These are phyloP conservation scores for Thunnus maccoyii DNA, from an alignment of 2,113 vertebrate species.

Conservation along the genomic window DNA sequence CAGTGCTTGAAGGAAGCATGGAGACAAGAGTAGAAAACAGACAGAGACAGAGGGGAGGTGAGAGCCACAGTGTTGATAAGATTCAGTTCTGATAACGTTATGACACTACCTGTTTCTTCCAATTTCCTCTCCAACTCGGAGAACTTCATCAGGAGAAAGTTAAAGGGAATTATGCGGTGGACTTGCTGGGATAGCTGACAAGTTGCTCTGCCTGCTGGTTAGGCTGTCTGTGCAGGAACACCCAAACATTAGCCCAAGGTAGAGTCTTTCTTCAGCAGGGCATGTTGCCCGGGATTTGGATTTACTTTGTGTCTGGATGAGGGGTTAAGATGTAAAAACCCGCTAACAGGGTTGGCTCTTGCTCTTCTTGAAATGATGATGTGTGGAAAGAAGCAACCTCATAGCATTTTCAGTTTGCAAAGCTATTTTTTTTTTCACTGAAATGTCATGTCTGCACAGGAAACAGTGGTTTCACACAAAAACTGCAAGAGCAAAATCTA, in stretches of 20 bases:
- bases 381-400: slow-evolving; percentile 9
- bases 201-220: slow-evolving; percentile 33
- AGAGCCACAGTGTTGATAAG: slow-evolving; percentile 22
- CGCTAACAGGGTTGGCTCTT: slow-evolving; percentile 30
- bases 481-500: slow-evolving; percentile 11
- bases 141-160: slow-evolving; percentile 49
- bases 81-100: slow-evolving; percentile 21
- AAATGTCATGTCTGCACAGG: slow-evolving; percentile 17
- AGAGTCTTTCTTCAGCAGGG: slow-evolving; percentile 12
- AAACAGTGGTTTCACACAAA: background rate
- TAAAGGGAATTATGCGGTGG: slow-evolving; percentile 28
- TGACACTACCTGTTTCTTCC: slow-evolving; percentile 22
- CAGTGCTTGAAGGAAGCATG: slow-evolving; percentile 9
- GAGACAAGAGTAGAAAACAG: slow-evolving; percentile 8
- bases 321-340: slow-evolving; percentile 48
- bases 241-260: slow-evolving; percentile 43
- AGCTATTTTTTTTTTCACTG: background rate
- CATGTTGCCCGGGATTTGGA: slow-evolving; percentile 28
- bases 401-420: slow-evolving; percentile 9
- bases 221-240: slow-evolving; percentile 25
- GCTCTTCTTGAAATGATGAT: slow-evolving; percentile 2
- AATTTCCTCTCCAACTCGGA: slow-evolving; percentile 34
- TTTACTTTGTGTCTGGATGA: slow-evolving; percentile 30
- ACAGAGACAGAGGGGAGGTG: background rate
- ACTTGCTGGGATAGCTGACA: slow-evolving; percentile 22